These are phyloP conservation scores for Oryzias curvinotus DNA, from an alignment of 2,113 vertebrate genomes.

Conservation along the genomic window DNA sequence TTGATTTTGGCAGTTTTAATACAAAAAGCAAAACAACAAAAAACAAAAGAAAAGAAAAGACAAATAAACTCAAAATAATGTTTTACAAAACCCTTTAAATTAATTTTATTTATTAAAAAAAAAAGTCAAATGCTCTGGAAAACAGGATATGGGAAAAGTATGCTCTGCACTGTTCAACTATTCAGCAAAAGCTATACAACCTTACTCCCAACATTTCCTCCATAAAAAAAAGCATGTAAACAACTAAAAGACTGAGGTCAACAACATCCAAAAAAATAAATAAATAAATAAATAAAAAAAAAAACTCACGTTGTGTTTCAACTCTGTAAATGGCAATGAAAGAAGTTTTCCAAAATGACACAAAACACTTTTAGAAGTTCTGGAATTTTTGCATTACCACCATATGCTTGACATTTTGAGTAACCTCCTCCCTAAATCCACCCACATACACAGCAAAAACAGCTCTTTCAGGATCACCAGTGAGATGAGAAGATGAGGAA, in stretches of 20 bases:
- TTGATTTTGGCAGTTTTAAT: too few species aligned
- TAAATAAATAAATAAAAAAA: conserved; percentile 44
- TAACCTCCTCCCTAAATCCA: conserved; percentile 1
- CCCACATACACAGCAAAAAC: conserved; percentile 11
- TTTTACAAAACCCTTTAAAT: too few species aligned
- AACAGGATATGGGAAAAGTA: neutral
- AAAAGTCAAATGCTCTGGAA: too few species aligned
- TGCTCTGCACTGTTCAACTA: conserved; percentile 11
- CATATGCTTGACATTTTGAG: conserved; percentile 25
- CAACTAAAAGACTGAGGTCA: conserved; percentile 28
- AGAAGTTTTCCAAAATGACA: conserved; percentile 9
- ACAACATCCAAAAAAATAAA: too few species aligned
- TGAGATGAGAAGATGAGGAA: neutral
- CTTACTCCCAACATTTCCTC: conserved; percentile 3
- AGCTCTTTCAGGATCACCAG: conserved; percentile 7
- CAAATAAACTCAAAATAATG: too few species aligned
- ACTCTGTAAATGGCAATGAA: conserved; percentile 1
- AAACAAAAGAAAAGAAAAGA: too few species aligned
- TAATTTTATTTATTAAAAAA: too few species aligned
- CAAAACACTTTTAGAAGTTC: conserved; percentile 17
- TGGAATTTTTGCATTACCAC: conserved; percentile 16
- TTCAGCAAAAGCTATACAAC: conserved; percentile 19
- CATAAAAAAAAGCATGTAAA: conserved; percentile 12
- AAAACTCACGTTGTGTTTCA: conserved; percentile 12
- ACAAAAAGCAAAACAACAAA: too few species aligned